Conservation (phyloP, 2,888 invertebrate species). For the Archaeoteleia sp. region DNA sequence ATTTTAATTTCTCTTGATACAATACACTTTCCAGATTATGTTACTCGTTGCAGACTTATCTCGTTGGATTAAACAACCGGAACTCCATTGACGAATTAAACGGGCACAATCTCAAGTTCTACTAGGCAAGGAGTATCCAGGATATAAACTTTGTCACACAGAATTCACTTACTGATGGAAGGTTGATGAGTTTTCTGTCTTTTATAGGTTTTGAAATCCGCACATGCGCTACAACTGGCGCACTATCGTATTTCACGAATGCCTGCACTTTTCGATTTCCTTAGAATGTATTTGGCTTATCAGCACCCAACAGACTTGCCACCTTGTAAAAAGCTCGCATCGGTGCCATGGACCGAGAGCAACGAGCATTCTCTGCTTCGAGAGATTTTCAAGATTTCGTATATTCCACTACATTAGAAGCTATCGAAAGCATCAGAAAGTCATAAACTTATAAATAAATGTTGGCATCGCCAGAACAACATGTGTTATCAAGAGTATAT, state of each 20-base stretch:
- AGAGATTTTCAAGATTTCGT: slow-evolving; percentile 25
- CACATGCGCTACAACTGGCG: slow-evolving; percentile 65
- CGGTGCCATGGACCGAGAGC: slow-evolving; percentile 64
- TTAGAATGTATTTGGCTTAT: slow-evolving; percentile 63
- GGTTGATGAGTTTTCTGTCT: slow-evolving; percentile 62
- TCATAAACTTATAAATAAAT: too few relatives aligned
- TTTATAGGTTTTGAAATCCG: slow-evolving; percentile 63
- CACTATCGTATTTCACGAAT: slow-evolving; percentile 64
- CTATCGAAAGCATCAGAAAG: slow-evolving; percentile 4
- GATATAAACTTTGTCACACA: slow-evolving; percentile 31
- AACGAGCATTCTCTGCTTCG: slow-evolving; percentile 41
- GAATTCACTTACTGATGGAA: slow-evolving; percentile 64
- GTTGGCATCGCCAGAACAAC: too few relatives aligned
- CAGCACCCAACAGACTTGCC: slow-evolving; percentile 61
- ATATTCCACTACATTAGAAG: slow-evolving; percentile 13
- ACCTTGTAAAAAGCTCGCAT: slow-evolving; percentile 43
- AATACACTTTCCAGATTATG: too few relatives aligned
- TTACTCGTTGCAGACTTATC: too few relatives aligned
- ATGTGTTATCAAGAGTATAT: too few relatives aligned
- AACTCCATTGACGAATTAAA: background rate
- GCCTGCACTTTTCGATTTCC: slow-evolving; percentile 72
- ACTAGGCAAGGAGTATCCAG: slow-evolving; percentile 12
- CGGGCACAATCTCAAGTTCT: background rate
- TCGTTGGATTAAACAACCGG: background rate
- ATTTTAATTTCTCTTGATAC: too few relatives aligned